Conservation (phyloP, 2,888 invertebrate genomes). For the Boloria euphrosyne region DNA sequence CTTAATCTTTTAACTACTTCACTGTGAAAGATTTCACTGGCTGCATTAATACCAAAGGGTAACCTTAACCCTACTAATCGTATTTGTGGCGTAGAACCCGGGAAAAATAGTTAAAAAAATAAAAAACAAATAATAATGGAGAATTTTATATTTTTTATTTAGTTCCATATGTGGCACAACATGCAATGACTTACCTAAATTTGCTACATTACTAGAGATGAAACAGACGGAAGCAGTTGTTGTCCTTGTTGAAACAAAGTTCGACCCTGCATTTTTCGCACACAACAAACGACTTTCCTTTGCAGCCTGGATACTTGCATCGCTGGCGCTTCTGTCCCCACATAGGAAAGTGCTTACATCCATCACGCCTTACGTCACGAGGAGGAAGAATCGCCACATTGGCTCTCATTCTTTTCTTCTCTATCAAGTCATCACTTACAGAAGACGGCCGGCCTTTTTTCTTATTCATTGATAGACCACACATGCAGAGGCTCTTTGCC, state of each 20-base stretch:
- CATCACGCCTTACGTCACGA: conserved; percentile 40
- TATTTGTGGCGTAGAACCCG: too few relatives aligned
- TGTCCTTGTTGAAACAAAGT: conserved; percentile 41
- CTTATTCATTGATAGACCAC: conserved; percentile 26
- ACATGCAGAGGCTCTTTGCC: conserved; percentile 32
- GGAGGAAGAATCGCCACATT: conserved; percentile 34
- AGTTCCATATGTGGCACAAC: too few relatives aligned
- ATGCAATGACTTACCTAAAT: too few relatives aligned
- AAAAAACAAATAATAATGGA: too few relatives aligned
- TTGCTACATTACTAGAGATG: too few relatives aligned
- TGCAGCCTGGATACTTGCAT: conserved; percentile 41
- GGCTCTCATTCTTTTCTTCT: conserved; percentile 27
- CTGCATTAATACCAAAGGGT: too few relatives aligned
- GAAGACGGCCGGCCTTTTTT: conserved; percentile 34
- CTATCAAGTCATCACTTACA: conserved; percentile 23
- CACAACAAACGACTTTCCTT: conserved; percentile 35
- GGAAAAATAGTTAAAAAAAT: not conserved
- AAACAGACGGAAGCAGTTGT: conserved; percentile 37
- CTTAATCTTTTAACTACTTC: too few relatives aligned
- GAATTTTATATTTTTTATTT: too few relatives aligned
- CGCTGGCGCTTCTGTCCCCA: conserved; percentile 38
- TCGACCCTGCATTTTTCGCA: conserved; percentile 40
- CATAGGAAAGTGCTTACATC: conserved; percentile 40
- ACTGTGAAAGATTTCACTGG: too few relatives aligned
- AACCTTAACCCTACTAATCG: too few relatives aligned